Base-by-base conservation (phyloP, 2,797 vertebrate species). In the Limosa lapponica region DNA sequence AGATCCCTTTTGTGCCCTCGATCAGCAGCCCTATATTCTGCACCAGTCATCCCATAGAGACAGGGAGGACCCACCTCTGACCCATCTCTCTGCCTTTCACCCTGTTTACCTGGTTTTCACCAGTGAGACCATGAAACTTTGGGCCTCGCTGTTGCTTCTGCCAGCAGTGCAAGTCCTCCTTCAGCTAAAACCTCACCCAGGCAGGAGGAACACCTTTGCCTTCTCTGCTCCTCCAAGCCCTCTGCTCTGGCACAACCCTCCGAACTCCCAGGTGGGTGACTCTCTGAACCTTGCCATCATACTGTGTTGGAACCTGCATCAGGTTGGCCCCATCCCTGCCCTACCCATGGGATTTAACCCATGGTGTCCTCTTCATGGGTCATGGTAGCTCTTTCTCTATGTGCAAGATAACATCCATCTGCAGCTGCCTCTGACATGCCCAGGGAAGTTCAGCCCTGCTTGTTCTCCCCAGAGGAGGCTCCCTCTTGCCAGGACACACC, bases 41-140 rank as follows among this genome's bases (percentile, higher is more conserved):
- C 49, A 67, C 44, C 0, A 0, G 44, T 41, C 27, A 46, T 8
- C 13, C 43, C 10, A 1, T 1, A 67, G 24, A 25, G 37, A 43
- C 1, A 8, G 27, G 22, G 5, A 19, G 14, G 27, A 24, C 36
- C 28, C 22, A 49, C 4, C 36, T 44, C 43, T 70, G 34, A 30
- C 41, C 25, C 27, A 57, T 24, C 28, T 61, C 79, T 81, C 82
- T 87, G 48, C 55, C 34, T 36, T 51, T 57, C 46, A 39, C n/a
- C 37, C 81, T 24, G 3, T 49, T 87, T 34, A 58, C 32, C 23
- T 14, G 27, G 7, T 61, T 73, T 77, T 67, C 41, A 78, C 34
- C 44, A 67, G 57, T 27, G 32, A 64, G 20, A 49, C 8, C 16
- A 32, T 32, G 46, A 41, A n/a, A 84, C 28, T 58, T 22, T 11